Percentiles rank a stretch among this genome's conserved stretches.
Conservation (phyloP, 2,113 vertebrate species). For the Burhinus bistriatus region DNA sequence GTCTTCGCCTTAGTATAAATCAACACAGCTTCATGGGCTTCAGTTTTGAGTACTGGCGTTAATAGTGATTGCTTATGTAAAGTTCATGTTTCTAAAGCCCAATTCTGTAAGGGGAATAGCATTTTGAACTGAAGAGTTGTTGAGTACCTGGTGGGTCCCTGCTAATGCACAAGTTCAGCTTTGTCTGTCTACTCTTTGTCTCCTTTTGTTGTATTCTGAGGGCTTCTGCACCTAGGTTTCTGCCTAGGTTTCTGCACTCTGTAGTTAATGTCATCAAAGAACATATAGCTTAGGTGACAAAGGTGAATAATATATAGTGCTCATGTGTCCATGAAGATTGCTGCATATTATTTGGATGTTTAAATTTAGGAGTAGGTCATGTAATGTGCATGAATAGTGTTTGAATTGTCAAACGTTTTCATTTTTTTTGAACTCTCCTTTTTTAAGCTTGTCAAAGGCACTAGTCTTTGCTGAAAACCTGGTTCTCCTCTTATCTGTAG, state of each 20-base stretch:
- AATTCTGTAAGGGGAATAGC: neutral
- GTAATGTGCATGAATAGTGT: neutral
- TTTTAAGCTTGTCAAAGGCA: neutral
- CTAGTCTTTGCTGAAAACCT: neutral
- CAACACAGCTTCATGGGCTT: neutral
- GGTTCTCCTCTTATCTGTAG: neutral
- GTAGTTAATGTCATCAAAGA: neutral
- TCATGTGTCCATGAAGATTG: neutral
- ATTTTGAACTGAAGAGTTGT: neutral
- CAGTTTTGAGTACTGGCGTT: neutral
- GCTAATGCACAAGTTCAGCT: neutral
- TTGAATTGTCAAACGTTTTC: neutral
- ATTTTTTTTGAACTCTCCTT: neutral
- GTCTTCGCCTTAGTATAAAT: neutral
- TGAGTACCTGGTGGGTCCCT: neutral
- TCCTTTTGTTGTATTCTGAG: neutral
- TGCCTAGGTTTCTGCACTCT: neutral
- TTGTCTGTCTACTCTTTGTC: neutral
- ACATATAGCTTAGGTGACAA: neutral
- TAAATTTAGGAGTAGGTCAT: neutral
- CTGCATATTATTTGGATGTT: slow-evolving; percentile 8
- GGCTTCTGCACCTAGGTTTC: neutral
- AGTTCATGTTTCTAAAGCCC: neutral
- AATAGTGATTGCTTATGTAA: neutral
- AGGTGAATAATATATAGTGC: neutral